Evolutionary conservation across 2,888 invertebrate species (phyloP).

Genomic region (Cataglyphis livida): DNA sequence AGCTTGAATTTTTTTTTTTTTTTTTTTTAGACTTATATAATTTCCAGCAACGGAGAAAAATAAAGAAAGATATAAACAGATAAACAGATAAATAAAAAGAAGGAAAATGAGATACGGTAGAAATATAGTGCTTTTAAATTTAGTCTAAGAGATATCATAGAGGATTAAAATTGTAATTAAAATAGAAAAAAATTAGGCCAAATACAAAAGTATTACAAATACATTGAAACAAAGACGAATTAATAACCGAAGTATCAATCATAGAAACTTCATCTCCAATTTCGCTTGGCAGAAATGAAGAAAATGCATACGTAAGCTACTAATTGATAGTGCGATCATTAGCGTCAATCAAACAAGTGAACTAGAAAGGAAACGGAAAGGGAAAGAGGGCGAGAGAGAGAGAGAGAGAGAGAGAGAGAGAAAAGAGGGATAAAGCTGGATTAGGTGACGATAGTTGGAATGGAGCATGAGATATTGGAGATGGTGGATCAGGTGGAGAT

Average conservation of each 20-base stretch:
- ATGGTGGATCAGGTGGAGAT: slow-evolving; percentile 44
- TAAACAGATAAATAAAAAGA: background rate
- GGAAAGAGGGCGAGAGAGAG: background rate
- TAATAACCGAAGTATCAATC: background rate
- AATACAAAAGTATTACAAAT: background rate
- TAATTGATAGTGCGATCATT: slow-evolving; percentile 38
- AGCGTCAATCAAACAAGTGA: slow-evolving; percentile 40
- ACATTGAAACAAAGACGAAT: background rate
- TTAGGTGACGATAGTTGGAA: slow-evolving; percentile 35
- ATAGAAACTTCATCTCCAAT: slow-evolving; percentile 3
- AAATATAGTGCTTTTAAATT: background rate
- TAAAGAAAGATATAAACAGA: background rate
- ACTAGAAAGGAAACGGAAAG: slow-evolving; percentile 13
- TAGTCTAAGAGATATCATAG: background rate
- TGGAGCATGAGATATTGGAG: slow-evolving; percentile 18
- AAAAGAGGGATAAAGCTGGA: background rate
- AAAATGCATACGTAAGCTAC: slow-evolving; percentile 6
- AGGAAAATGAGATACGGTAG: background rate
- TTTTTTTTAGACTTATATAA: background rate
- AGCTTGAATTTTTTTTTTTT: background rate
- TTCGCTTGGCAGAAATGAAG: slow-evolving; percentile 8
- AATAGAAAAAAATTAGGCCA: background rate
- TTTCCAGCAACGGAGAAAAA: background rate
- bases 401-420: slow-evolving; percentile 6
- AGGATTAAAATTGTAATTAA: background rate